A percentile compares a stretch with the other conserved stretches of the same genome.
These are phyloP conservation scores for Malurus splendens DNA, from an alignment of 2,797 vertebrate species.

Conservation along the genomic window DNA sequence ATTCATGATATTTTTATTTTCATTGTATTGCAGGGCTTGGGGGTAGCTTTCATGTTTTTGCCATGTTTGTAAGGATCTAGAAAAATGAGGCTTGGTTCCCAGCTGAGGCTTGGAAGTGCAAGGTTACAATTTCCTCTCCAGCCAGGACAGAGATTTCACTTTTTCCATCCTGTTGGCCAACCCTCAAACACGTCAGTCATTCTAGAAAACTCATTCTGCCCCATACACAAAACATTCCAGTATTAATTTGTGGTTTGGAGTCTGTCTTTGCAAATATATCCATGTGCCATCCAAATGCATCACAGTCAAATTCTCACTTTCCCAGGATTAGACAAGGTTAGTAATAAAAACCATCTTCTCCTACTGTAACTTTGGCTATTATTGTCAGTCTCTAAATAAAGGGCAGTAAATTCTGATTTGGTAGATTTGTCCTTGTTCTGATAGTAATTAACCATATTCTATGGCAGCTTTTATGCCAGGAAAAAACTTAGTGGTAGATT, in stretches of 20 bases:
- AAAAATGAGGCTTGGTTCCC: background rate
- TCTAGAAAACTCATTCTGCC: background rate
- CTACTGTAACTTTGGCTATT: background rate
- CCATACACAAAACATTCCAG: background rate
- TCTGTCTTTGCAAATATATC: background rate
- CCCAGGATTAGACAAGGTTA: background rate
- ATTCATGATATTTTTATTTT: background rate
- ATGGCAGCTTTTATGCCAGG: background rate
- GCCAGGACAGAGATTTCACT: background rate
- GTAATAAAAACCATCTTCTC: background rate
- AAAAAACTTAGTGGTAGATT: background rate
- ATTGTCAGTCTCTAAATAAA: background rate
- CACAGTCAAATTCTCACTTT: background rate
- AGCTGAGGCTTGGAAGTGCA: background rate
- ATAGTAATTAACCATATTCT: background rate
- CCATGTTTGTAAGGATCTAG: background rate
- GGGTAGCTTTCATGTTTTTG: background rate
- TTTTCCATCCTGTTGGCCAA: conserved; percentile 3
- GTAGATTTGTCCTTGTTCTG: background rate
- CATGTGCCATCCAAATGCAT: background rate
- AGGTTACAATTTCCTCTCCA: background rate
- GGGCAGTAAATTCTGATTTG: background rate
- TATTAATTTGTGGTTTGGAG: background rate
- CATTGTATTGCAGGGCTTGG: background rate
- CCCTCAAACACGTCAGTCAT: background rate